phyloP scores from a whole-genome alignment of 2,113 vertebrate species.

The Rhinichthys klamathensis region DNA sequence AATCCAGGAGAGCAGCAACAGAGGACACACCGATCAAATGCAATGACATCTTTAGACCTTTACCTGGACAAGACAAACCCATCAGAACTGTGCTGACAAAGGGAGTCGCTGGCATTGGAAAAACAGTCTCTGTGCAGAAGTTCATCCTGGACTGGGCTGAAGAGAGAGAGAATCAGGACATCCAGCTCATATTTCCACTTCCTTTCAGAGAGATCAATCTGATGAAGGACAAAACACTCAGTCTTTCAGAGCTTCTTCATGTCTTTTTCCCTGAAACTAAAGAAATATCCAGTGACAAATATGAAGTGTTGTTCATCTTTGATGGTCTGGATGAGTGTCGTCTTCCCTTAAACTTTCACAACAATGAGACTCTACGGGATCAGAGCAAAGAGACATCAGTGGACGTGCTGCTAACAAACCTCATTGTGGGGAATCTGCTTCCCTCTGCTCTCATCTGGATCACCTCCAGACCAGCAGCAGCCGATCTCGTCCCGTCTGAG shows the following conservation, averaged over 20 bases:
- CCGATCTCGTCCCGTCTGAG: background rate
- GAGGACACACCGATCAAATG: background rate
- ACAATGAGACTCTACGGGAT: too few relatives aligned
- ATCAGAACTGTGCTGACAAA: slow-evolving; percentile 4
- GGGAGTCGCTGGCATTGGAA: slow-evolving; percentile 15
- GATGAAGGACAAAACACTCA: background rate
- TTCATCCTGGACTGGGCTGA: slow-evolving; percentile 10
- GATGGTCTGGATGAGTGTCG: background rate
- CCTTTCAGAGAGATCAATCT: background rate
- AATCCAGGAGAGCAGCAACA: slow-evolving; percentile 4
- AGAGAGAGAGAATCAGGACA: background rate
- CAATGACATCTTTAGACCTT: background rate
- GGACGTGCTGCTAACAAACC: background rate
- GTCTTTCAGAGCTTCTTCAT: background rate
- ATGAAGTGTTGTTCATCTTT: background rate
- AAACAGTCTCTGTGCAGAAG: background rate
- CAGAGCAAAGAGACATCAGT: background rate
- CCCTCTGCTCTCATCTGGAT: background rate
- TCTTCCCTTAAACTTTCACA: background rate
- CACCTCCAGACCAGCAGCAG: slow-evolving; percentile 1
- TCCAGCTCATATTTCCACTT: slow-evolving; percentile 1
- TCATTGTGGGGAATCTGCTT: background rate
- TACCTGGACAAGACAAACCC: background rate
- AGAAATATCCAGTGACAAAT: background rate
- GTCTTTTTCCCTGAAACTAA: background rate